Conservation (phyloP, 2,113 vertebrate species). For the Pan paniscus region DNA sequence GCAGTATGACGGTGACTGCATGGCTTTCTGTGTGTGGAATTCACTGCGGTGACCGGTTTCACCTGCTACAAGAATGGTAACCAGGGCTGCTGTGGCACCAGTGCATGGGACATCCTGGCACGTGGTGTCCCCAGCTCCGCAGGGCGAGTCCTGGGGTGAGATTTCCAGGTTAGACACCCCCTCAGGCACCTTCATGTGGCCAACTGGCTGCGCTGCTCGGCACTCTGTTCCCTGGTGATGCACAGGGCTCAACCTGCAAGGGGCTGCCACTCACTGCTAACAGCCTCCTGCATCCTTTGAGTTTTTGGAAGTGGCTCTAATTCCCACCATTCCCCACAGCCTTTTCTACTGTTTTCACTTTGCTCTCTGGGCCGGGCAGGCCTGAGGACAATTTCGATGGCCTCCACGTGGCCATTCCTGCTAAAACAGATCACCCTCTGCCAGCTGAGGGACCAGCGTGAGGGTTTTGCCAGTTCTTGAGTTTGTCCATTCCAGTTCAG, state of each 20-base stretch:
- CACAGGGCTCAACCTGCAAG: background rate
- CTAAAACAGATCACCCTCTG: background rate
- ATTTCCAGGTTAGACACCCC: background rate
- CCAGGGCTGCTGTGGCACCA: fast-evolving
- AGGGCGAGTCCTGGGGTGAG: no score
- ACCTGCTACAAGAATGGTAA: fast-evolving
- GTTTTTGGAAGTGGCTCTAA: background rate
- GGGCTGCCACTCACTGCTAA: background rate
- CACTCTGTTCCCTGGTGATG: background rate
- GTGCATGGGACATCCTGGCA: background rate
- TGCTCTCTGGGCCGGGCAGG: background rate
- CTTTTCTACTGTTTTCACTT: background rate
- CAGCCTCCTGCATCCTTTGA: background rate
- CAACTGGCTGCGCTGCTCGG: fast-evolving
- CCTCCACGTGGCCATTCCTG: background rate
- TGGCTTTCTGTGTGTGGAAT: fast-evolving
- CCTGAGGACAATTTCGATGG: background rate
- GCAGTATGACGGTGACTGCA: fast-evolving
- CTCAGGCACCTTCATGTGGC: background rate
- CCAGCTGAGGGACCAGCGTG: background rate
- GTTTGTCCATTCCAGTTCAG: background rate
- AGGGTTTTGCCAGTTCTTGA: background rate
- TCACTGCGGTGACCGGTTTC: fast-evolving
- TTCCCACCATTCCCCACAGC: background rate
- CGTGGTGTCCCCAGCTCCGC: fast-evolving